Conservation (phyloP, 2,113 vertebrate species). For the rabbit (Oryctolagus cuniculus) region DNA sequence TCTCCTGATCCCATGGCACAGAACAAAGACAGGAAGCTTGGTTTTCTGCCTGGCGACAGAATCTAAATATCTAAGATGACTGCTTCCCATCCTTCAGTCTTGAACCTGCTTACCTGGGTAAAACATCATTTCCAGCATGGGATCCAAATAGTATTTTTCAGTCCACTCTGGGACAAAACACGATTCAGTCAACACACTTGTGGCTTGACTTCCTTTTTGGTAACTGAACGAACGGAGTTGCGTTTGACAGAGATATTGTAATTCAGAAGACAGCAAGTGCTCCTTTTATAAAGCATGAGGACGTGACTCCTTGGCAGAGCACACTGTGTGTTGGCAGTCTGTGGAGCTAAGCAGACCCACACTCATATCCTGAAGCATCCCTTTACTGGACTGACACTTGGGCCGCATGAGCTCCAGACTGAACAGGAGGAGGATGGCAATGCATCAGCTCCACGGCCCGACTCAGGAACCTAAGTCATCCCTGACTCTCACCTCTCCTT, state of each 20-base stretch:
- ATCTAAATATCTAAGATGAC: neutral
- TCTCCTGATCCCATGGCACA: neutral
- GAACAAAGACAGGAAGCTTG: neutral
- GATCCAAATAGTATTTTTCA: neutral
- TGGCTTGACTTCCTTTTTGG: neutral
- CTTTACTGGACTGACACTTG: neutral
- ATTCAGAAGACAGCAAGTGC: neutral
- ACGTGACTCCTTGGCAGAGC: neutral
- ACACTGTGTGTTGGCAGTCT: neutral
- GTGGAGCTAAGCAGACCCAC: neutral
- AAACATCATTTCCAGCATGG: neutral
- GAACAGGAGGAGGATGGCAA: neutral
- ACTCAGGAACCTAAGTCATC: neutral
- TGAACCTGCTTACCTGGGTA: neutral
- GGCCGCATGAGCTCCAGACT: neutral
- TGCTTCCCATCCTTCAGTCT: neutral
- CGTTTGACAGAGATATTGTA: neutral
- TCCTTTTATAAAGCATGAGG: conserved; percentile 40
- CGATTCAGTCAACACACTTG: neutral
- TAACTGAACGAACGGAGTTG: neutral
- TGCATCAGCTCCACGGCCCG: neutral
- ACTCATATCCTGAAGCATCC: neutral
- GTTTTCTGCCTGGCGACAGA: neutral
- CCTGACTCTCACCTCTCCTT: neutral
- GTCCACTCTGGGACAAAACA: neutral